These are phyloP conservation scores for Trichosurus vulpecula DNA, from an alignment of 2,797 vertebrate species.

Conservation along the genomic window DNA sequence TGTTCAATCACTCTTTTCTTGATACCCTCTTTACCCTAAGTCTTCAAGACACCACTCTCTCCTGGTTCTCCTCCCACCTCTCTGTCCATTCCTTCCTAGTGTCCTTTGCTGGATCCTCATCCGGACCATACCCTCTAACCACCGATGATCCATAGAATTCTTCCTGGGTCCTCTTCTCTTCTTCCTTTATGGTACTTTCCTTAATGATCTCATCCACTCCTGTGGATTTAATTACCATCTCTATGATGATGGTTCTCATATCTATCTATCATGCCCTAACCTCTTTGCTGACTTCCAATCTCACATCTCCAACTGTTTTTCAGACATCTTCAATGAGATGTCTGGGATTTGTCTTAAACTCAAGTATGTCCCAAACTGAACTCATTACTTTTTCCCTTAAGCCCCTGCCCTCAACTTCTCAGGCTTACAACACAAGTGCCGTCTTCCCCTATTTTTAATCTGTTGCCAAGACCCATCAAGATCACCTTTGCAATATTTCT, in stretches of 20 bases:
- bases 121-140: neutral
- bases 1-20: too few species aligned
- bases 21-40: too few species aligned
- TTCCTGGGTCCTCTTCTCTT: neutral
- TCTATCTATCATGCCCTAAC: neutral
- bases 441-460: neutral
- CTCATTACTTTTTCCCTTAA: neutral
- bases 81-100: too few species aligned
- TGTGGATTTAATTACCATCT: neutral
- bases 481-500: neutral
- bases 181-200: neutral
- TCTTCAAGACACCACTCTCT: neutral
- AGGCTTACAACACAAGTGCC: neutral
- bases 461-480: neutral
- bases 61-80: neutral
- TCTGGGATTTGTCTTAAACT: neutral
- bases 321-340: neutral
- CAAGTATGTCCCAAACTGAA: neutral
- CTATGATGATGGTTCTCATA: neutral
- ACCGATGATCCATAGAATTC: neutral
- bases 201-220: neutral
- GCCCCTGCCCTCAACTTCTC: neutral
- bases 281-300: neutral
- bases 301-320: neutral
- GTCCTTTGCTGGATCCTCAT: neutral